Conservation (phyloP, 2,888 invertebrate species). For the Trissonchulus latispiculum region DNA sequence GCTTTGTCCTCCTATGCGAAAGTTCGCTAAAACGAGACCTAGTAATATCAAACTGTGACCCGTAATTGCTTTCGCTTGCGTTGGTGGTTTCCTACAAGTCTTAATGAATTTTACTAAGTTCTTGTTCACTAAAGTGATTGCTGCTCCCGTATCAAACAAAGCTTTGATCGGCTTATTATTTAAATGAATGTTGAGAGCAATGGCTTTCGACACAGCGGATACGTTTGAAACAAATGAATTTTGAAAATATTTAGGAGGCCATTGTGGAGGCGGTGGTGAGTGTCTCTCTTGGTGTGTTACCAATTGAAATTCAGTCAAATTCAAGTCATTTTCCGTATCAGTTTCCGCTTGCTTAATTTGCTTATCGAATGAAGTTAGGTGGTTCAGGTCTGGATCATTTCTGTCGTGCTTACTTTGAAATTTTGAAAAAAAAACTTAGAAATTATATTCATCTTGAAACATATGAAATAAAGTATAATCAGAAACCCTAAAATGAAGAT, state of each 20-base stretch:
- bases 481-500: not conserved
- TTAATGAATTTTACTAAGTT: not conserved
- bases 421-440: too few relatives aligned
- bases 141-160: not conserved
- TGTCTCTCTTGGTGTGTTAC: too few relatives aligned
- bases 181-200: not conserved
- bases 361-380: too few relatives aligned
- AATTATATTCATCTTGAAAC: too few relatives aligned
- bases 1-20: not conserved
- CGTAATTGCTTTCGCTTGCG: not conserved
- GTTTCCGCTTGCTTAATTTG: too few relatives aligned
- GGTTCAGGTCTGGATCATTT: not conserved
- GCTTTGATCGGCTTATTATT: not conserved
- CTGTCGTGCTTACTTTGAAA: not conserved
- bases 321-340: too few relatives aligned
- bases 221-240: not conserved
- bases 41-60: not conserved
- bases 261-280: not conserved
- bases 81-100: not conserved
- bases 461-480: too few relatives aligned
- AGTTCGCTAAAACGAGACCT: not conserved
- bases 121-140: not conserved
- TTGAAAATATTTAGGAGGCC: not conserved
- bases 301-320: not conserved
- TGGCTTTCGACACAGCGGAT: not conserved